Conservation (phyloP, 2,113 vertebrate genomes). For the Numenius arquata region DNA sequence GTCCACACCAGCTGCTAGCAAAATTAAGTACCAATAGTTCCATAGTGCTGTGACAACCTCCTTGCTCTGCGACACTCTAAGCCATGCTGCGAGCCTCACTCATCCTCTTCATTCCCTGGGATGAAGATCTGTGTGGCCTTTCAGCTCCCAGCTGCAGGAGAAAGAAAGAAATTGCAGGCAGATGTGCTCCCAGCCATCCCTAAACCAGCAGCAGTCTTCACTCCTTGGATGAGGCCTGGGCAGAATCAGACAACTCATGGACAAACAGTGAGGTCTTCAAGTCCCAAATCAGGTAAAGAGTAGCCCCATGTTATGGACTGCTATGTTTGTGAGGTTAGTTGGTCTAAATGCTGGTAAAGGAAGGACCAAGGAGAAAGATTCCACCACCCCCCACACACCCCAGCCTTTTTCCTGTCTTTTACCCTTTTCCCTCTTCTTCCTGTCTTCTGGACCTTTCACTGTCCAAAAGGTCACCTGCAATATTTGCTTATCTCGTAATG, state of each 20-base stretch:
- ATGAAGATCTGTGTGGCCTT: accelerated
- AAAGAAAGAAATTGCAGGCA: neutral
- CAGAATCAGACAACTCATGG: neutral
- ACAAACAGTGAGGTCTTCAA: neutral
- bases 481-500: neutral
- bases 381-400: too few species aligned
- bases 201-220: neutral
- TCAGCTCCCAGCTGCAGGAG: neutral
- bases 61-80: neutral
- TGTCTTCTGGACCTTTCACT: neutral
- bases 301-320: neutral
- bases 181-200: neutral
- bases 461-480: neutral
- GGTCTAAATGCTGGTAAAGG: neutral
- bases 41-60: accelerated
- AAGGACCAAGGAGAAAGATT: neutral
- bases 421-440: neutral
- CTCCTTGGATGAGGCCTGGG: neutral
- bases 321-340: neutral
- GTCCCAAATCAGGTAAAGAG: neutral
- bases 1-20: neutral
- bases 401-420: neutral
- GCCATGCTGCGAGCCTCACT: neutral
- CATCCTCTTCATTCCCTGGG: neutral
- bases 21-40: neutral